Evolutionary conservation across 2,113 vertebrate genomes (phyloP).

Genomic region (Ictalurus furcatus): DNA sequence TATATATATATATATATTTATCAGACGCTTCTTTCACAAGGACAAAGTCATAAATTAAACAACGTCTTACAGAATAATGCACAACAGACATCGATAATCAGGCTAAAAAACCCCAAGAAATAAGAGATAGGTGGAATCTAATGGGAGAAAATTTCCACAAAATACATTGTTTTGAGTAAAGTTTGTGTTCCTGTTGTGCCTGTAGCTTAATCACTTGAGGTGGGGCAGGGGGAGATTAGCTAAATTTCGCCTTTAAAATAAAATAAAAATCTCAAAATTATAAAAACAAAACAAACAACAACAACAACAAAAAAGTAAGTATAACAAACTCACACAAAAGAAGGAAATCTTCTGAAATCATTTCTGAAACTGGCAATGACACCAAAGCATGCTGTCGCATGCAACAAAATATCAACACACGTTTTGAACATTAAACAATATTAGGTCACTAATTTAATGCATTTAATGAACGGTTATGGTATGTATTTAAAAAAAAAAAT

Average conservation of each 20-base stretch:
- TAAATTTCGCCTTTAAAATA: background rate
- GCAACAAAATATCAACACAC: conserved; percentile 27
- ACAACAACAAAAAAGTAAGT: conserved; percentile 12
- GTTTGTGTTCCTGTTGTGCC: conserved; percentile 14
- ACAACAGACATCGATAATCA: conserved; percentile 58
- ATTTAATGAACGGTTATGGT: background rate
- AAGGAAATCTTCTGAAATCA: conserved; percentile 46
- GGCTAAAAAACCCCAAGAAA: background rate
- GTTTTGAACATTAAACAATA: conserved; percentile 24
- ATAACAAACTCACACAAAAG: conserved; percentile 43
- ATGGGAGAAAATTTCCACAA: conserved; percentile 33
- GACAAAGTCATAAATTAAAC: conserved; percentile 59
- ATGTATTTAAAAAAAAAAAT: no score
- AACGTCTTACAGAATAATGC: conserved; percentile 64
- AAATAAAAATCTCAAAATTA: conserved; percentile 29
- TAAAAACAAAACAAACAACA: conserved; percentile 11
- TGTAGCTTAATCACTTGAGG: conserved; percentile 28
- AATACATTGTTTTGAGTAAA: conserved; percentile 37
- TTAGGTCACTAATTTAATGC: conserved; percentile 9
- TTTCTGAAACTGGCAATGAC: conserved; percentile 51
- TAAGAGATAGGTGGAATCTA: conserved; percentile 11
- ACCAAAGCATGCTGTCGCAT: conserved; percentile 41
- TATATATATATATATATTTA: conserved; percentile 32
- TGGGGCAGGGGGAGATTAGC: background rate
- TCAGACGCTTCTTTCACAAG: conserved; percentile 64